A percentile compares a stretch with the other conserved stretches of the same genome.
Conservation (phyloP, 2,797 vertebrate genomes). For the Clarias laeviceps region DNA sequence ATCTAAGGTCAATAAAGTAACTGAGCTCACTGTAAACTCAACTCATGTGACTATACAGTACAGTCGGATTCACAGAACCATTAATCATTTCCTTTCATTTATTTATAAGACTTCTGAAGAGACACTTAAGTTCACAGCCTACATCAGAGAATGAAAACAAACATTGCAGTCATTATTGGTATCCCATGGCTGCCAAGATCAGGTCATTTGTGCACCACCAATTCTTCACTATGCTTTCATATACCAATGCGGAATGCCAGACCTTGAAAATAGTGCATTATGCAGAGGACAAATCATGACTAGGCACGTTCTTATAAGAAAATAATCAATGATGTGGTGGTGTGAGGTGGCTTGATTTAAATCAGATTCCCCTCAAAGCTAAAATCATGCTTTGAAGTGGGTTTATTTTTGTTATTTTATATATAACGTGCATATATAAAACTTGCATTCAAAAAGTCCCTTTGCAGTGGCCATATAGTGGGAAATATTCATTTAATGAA, state of each 20-base stretch:
- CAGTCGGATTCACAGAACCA: background rate
- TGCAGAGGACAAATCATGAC: background rate
- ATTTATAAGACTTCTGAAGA: background rate
- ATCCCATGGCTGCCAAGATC: conserved; percentile 3
- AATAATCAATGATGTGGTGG: background rate
- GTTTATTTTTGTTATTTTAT: background rate
- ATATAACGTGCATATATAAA: no score
- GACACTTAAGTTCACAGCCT: background rate
- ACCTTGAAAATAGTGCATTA: background rate
- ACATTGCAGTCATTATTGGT: background rate
- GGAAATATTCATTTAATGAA: no score
- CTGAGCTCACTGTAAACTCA: background rate
- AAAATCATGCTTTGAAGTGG: background rate
- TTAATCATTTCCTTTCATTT: background rate
- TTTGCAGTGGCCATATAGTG: no score
- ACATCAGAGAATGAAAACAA: background rate
- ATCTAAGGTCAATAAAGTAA: background rate
- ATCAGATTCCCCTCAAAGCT: background rate
- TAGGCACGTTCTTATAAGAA: background rate
- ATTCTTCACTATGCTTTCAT: background rate
- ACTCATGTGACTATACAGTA: background rate
- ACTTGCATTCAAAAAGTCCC: no score
- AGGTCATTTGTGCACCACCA: conserved; percentile 4
- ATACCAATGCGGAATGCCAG: background rate
- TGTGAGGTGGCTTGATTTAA: background rate